These are phyloP conservation scores for Campylorhamphus procurvoides DNA, from an alignment of 2,113 vertebrate genomes.

Conservation along the genomic window DNA sequence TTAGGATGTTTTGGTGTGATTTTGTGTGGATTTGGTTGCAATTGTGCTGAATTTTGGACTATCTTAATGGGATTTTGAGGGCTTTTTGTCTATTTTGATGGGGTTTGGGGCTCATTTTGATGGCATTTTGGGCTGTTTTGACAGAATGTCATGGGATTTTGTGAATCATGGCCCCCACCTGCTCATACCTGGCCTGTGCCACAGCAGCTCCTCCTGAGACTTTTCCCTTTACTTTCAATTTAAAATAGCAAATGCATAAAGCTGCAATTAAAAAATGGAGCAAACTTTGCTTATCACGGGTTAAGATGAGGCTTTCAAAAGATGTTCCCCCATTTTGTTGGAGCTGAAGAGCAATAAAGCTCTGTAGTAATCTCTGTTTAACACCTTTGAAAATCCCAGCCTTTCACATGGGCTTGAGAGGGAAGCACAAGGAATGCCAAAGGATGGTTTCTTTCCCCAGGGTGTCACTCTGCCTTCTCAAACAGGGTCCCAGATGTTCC, in stretches of 20 bases:
- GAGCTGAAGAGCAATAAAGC: not conserved
- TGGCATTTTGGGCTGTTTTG: not conserved
- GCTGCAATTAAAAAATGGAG: not conserved
- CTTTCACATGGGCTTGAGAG: not conserved
- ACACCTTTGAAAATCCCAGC: not conserved
- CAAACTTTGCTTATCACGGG: not conserved
- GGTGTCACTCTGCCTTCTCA: not conserved
- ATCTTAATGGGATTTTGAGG: not conserved
- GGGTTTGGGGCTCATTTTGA: not conserved
- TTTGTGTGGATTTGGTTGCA: not conserved
- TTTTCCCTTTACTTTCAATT: not conserved
- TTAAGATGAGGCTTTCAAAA: not conserved
- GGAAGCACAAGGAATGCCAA: not conserved
- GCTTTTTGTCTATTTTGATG: not conserved
- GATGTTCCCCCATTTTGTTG: rapidly evolving
- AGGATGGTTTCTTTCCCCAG: not conserved
- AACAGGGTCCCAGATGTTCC: not conserved
- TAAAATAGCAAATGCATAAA: not conserved
- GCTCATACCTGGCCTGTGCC: rapidly evolving
- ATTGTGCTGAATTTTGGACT: not conserved
- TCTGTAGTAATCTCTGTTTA: not conserved
- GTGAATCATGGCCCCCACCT: not conserved
- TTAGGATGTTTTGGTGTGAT: not conserved
- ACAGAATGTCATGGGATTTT: not conserved
- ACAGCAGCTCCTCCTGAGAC: too few species aligned